Base-by-base conservation (phyloP, 2,888 invertebrate species). In the Synanthedon vespiformis region DNA sequence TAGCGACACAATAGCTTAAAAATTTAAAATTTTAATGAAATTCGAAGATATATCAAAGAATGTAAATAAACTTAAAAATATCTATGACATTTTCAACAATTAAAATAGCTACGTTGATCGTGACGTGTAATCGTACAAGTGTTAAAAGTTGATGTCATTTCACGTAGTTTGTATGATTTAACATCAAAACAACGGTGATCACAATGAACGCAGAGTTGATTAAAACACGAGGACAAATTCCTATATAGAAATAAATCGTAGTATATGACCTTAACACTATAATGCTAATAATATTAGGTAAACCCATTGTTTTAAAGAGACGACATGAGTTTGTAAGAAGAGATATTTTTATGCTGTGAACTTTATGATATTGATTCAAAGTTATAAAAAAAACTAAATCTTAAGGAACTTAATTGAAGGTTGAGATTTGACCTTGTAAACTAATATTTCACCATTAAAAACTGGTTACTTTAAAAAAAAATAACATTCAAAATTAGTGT, bases 131-230 rank as follows among this genome's bases (percentile, higher is more conserved):
- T 52, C 55, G 51, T 48, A 47, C 44, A 40, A 54, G 66, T 77
- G 77, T 65, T 72, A 79, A 80, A 63, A 69, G 62, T 63, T 74
- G 67, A 74, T 74, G 73, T 76, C 71, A 77, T 69, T 72, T 77
- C 72, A 71, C 70, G 68, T 57, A 62, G 61, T 64, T 57, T 58
- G 60, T 62, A 65, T 62, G 63, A 44, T 44, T 44, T 44, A 44
- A 5, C 44, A 13, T 8, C 13, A 44, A 44, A 44, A 44, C 44
- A 44, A 44, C 44, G 14, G 44, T n/a, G 14, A 44, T 44, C 12
- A 44, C 44, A 13, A 44, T 44, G 11, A 44, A 44, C 44, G 14
- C 44, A 12, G 44, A n/a, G 14, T 44, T 12, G 44, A 44, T 44
- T 44, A 13, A 44, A 13, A 14, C 14, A n/a, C 44, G 44, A 44